Evolutionary conservation across 2,888 invertebrate genomes (phyloP), one percentile per base, ranked within the genome.

Genomic region (Epinotia bilunana): DNA sequence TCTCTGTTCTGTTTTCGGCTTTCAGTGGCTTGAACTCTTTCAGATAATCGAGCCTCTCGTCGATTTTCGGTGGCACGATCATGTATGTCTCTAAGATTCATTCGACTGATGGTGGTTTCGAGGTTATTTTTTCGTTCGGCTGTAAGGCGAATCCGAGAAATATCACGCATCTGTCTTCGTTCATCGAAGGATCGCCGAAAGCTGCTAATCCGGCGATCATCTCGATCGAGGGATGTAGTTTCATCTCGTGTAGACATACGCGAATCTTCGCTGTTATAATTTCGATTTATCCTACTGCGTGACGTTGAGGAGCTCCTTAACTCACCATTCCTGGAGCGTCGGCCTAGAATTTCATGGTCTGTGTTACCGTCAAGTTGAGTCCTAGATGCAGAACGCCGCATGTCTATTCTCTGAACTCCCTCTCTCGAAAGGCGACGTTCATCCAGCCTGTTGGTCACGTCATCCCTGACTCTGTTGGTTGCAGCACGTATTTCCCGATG

Each of bases 401-500:
- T 53, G 23, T 65, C 75, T 70, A 70, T 65, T 28, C 43, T 62
- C 18, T 60, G 53, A 55, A 16, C 3, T 55, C 28, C 72, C 18
- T 75, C 68, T 5, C 75, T 70, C 20, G 53, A 13, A n/a, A 65
- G 46, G 16, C 76, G 74, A 28, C 68, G 67, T n/a, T 23, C 69
- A 49, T 61, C n/a, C 49, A 60, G n/a, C 39, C 9, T 46, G 55
- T n/a, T 63, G 9, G 73, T 70, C 79, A 77, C 76, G 75, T 78
- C 76, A 75, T 76, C 68, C 62, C 79, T 76, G 68, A 73, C 67
- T 73, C 77, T 69, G 67, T 77, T 70, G 62, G 69, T 67, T 49
- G 77, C 18, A 64, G 71, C 57, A 55, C 77, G 78, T 13, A 49
- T 64, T 57, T 79, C 77, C 28, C 74, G 65, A 65, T 16, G 55